Conservation (phyloP, 2,113 vertebrate genomes). For the Sapayoa aenigma region DNA sequence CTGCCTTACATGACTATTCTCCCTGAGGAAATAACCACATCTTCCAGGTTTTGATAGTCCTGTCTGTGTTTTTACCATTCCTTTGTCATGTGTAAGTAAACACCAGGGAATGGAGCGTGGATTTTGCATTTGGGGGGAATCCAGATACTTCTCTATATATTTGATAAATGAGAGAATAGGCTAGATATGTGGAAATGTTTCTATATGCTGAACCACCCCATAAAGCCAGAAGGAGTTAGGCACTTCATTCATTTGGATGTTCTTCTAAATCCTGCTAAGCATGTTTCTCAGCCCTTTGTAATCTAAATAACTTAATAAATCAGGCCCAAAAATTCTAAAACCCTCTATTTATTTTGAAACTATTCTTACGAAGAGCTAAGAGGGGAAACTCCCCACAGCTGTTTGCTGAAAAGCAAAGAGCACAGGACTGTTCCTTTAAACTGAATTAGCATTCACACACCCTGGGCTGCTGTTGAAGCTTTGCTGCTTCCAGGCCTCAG, state of each 20-base stretch:
- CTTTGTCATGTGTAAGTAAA: not conserved
- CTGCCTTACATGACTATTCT: not conserved
- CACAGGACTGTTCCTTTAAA: not conserved
- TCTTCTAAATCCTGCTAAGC: not conserved
- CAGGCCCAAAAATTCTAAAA: not conserved
- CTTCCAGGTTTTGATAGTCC: not conserved
- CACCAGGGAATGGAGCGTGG: not conserved
- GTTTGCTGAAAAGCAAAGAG: not conserved
- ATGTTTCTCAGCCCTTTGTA: not conserved
- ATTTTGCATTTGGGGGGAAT: not conserved
- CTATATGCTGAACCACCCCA: not conserved
- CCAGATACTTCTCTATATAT: not conserved
- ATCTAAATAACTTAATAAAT: not conserved
- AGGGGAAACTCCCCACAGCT: accelerated
- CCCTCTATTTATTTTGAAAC: not conserved
- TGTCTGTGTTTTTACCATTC: not conserved
- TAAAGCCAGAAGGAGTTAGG: not conserved
- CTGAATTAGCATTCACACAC: not conserved
- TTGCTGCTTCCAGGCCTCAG: constrained; percentile 33
- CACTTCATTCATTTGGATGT: not conserved
- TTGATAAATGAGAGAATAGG: not conserved
- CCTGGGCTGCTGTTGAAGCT: constrained; percentile 16
- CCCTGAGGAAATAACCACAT: not conserved
- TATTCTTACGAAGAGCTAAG: not conserved
- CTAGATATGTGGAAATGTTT: not conserved